phyloP scores from a whole-genome alignment of 2,797 vertebrate genomes.

The Limosa lapponica region DNA sequence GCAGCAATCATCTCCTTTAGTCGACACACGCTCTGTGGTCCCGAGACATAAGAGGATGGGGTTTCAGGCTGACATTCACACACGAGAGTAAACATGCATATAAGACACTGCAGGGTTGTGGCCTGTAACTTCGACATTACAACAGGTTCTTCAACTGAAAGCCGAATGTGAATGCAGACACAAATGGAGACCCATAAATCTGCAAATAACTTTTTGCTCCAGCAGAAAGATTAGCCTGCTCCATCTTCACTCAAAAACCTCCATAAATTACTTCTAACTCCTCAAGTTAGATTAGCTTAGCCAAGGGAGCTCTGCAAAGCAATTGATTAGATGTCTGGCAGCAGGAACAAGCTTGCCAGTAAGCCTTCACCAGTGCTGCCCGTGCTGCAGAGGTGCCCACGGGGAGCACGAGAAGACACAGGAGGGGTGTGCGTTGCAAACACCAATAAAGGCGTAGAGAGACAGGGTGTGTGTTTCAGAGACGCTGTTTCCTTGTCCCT shows the following conservation, averaged over 20 bases:
- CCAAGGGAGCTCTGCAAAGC: neutral
- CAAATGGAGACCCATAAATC: neutral
- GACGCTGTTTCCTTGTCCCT: neutral
- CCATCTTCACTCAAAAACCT: neutral
- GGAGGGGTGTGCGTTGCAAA: neutral
- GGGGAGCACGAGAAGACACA: rapidly evolving
- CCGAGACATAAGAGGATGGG: neutral
- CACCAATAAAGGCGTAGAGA: neutral
- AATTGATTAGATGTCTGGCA: neutral
- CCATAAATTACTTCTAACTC: neutral
- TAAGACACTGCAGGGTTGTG: neutral
- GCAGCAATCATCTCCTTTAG: neutral
- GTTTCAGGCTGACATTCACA: neutral
- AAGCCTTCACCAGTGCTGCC: neutral
- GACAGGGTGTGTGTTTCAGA: neutral
- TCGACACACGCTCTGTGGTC: too few species aligned
- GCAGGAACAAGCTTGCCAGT: neutral
- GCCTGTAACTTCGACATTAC: neutral
- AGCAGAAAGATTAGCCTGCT: neutral
- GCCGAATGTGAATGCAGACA: neutral
- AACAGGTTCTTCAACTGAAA: neutral
- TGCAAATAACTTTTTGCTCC: neutral
- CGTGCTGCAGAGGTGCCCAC: neutral
- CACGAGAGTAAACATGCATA: neutral
- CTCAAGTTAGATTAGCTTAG: neutral